These are phyloP conservation scores for Ciconia nigra DNA, from an alignment of 2,797 vertebrate species.

Conservation along the genomic window DNA sequence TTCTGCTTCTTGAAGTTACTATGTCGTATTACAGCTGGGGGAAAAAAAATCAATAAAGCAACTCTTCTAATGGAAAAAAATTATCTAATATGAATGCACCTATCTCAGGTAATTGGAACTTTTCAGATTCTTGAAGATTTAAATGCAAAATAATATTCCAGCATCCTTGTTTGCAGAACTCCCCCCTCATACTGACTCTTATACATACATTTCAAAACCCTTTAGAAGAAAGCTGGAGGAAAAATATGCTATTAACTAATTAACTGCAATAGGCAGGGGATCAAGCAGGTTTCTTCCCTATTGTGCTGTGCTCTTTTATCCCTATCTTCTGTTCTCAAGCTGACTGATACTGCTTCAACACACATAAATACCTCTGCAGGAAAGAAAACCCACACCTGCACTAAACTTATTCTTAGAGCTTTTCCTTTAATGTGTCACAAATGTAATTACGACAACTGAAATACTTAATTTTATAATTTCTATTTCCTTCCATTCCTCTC, in stretches of 20 bases:
- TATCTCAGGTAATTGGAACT: not conserved
- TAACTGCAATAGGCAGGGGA: constrained; percentile 33
- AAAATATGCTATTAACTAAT: constrained; percentile 50
- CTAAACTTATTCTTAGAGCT: not conserved
- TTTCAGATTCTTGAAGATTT: not conserved
- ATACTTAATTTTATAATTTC: not conserved
- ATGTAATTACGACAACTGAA: not conserved
- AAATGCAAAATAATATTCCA: not conserved
- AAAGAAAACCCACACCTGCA: constrained; percentile 39
- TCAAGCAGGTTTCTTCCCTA: not conserved
- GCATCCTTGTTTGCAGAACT: not conserved
- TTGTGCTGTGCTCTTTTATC: constrained; percentile 9
- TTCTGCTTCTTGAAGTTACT: not conserved
- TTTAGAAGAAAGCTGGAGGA: not conserved
- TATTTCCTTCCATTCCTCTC: not conserved
- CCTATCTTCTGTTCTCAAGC: not conserved
- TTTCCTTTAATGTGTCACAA: not conserved
- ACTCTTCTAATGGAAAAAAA: not conserved
- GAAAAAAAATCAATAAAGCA: not conserved
- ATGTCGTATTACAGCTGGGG: not conserved
- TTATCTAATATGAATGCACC: not conserved
- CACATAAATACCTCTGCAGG: not conserved
- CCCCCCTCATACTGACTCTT: not conserved
- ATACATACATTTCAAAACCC: not conserved
- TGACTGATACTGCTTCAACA: not conserved